These are phyloP conservation scores for Smutsia temminckii DNA, from an alignment of 2,797 vertebrate genomes.

Conservation along the genomic window DNA sequence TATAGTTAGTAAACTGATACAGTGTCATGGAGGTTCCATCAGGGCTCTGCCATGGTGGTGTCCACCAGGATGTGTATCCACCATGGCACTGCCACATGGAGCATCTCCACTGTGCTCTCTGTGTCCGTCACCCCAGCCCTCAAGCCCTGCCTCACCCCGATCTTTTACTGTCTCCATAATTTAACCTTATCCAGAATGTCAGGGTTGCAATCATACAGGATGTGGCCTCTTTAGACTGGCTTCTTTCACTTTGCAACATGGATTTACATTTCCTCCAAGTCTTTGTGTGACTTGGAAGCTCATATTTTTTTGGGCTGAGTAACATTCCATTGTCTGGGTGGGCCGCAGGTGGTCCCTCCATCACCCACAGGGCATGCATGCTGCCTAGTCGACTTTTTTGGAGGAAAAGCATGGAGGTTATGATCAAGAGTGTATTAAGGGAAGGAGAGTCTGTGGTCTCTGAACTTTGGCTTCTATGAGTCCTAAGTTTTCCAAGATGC, in stretches of 20 bases:
- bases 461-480: neutral
- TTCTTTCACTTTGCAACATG: accelerated
- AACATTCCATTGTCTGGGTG: accelerated
- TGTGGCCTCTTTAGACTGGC: accelerated
- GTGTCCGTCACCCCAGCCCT: no score
- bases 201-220: accelerated
- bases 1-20: accelerated
- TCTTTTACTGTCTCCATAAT: accelerated
- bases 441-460: neutral
- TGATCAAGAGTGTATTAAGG: neutral
- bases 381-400: accelerated
- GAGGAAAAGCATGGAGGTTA: neutral
- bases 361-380: accelerated
- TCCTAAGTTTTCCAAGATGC: neutral
- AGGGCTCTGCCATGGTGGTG: no score
- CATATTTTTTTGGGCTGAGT: neutral
- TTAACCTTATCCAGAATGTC: neutral
- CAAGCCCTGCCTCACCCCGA: no score
- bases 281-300: neutral
- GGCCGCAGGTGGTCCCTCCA: accelerated
- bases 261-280: accelerated
- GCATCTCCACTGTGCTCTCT: no score
- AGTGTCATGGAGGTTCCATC: neutral
- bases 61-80: accelerated
- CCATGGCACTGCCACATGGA: no score